A percentile compares a stretch with the other conserved stretches of the same genome.
Evolutionary conservation across 2,797 vertebrate species (phyloP).

Genomic region (Sebastes matsubarae): DNA sequence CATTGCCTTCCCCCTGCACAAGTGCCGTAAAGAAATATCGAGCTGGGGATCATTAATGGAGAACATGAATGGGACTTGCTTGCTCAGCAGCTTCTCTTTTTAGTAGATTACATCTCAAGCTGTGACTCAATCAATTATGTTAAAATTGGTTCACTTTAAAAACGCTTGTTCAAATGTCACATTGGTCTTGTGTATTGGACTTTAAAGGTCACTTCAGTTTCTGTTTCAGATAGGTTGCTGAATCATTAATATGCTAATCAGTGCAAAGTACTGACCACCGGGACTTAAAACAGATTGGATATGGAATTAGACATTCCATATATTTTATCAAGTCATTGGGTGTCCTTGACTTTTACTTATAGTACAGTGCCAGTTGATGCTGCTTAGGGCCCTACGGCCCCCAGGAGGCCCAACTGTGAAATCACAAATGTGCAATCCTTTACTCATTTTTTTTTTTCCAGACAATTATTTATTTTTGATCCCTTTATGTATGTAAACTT

Average conservation of each 20-base stretch:
- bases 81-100: conserved; percentile 36
- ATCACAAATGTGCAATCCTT: not conserved
- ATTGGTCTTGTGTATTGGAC: conserved; percentile 1
- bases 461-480: not conserved
- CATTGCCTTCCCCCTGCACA: not conserved
- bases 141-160: conserved; percentile 10
- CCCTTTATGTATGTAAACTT: not conserved
- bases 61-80: conserved; percentile 40
- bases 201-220: conserved; percentile 15
- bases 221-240: not conserved
- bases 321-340: not conserved
- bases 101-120: conserved; percentile 22
- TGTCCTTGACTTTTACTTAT: not conserved
- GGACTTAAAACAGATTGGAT: not conserved
- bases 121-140: not conserved
- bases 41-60: conserved; percentile 29
- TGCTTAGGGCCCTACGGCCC: not conserved
- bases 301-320: conserved; percentile 1
- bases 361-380: not conserved
- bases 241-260: conserved; percentile 47
- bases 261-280: not conserved
- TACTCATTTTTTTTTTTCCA: not conserved
- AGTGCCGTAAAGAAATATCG: conserved; percentile 12
- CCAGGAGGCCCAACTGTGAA: not conserved
- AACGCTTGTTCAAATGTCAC: conserved; percentile 7